These are phyloP conservation scores for Chelonoidis abingdonii DNA, from an alignment of 2,113 vertebrate species.

Conservation along the genomic window DNA sequence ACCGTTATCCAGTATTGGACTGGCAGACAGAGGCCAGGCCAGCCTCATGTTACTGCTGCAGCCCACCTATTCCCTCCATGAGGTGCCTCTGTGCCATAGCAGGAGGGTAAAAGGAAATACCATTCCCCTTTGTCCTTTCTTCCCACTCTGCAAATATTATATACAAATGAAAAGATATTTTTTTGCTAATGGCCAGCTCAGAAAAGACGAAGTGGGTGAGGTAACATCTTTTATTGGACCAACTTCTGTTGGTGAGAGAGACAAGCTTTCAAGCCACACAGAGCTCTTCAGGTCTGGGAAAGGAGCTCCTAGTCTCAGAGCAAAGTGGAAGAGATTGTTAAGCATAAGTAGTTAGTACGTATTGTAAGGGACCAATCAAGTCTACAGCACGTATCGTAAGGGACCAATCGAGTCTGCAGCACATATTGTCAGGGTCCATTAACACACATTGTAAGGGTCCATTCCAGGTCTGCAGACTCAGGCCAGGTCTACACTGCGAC, in stretches of 20 bases:
- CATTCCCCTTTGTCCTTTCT: neutral
- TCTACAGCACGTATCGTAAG: neutral
- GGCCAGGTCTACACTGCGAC: no score
- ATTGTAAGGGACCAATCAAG: neutral
- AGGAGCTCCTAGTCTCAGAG: neutral
- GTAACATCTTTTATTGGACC: neutral
- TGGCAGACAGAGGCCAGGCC: neutral
- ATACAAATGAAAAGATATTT: neutral
- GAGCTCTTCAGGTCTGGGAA: neutral
- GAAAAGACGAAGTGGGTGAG: neutral
- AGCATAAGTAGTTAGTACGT: neutral
- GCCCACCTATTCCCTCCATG: neutral
- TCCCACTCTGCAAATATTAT: neutral
- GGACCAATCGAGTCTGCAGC: neutral
- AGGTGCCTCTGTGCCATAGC: neutral
- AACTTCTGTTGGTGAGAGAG: neutral
- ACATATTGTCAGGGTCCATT: neutral
- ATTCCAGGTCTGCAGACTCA: neutral
- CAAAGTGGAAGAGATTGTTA: neutral
- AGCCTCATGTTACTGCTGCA: neutral
- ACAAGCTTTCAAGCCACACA: neutral
- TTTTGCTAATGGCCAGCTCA: neutral
- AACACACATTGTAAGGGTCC: neutral
- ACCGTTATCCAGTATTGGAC: neutral
- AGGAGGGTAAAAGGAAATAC: neutral